Base-by-base conservation (phyloP, 2,797 vertebrate species). In the Gallinago stenura region DNA sequence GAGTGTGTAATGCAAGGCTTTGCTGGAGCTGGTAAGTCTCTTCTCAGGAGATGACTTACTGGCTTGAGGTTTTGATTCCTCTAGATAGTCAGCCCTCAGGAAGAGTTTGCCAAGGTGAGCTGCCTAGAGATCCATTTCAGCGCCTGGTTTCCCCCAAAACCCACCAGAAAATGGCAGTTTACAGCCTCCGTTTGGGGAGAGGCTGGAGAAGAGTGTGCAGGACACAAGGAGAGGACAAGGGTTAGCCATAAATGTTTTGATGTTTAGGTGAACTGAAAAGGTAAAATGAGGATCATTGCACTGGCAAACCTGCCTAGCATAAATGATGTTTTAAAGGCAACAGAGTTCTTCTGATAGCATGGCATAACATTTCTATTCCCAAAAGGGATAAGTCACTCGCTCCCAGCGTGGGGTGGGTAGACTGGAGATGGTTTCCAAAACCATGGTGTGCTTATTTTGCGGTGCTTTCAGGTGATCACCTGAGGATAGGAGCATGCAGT, bases 311-410 rank as follows among this genome's bases (percentile, higher is more conserved):
- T 25, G 20, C 13, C 8, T 37, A 28, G 16, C 10, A 19, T 37
- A 80, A 82, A 37, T 5, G 15, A 11, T 41, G 35, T 45, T 93
- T 45, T 31, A 83, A 68, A 51, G 48, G 17, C 53, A 83, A 12
- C 3, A 72, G 14, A 41, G 21, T 43, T 93, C 2, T 54, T 80
- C 54, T 51, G 33, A 24, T 66, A 22, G 5, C 33, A 41, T 45
- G 33, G 25, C 31, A 51, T 2, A 71, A 20, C 9, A 22, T 30
- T 45, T 25, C 60, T 22, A 14, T 50, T 57, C 41, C 48, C 28
- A 80, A 2, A 10, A 56, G 12, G 26, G 26, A 10, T 60, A 56
- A 37, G 21, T 43, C 5, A 2, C 7, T 66, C 1, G 0, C 21
- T 73, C 39, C 26, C 35, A 71, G 3, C 4, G 37, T 60, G 22